phyloP scores from a whole-genome alignment of 2,797 vertebrate species.

The Lepidocolaptes lacrymiger region DNA sequence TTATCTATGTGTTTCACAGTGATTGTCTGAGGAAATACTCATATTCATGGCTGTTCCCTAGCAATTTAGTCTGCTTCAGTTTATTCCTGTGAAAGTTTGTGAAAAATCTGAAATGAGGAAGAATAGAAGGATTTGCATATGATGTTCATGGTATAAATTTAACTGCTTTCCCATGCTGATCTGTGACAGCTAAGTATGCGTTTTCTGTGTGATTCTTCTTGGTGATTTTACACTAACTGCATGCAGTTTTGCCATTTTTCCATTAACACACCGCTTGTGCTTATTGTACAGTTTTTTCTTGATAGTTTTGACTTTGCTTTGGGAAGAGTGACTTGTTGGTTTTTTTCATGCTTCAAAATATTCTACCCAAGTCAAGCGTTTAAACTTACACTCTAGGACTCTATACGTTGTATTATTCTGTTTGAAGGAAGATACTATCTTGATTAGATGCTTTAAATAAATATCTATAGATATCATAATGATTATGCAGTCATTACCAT shows the following conservation, averaged over 20 bases:
- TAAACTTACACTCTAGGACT: neutral
- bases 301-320: constrained; percentile 43
- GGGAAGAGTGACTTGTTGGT: neutral
- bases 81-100: constrained; percentile 38
- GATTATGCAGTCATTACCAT: neutral
- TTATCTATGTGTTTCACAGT: constrained; percentile 28
- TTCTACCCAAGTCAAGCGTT: neutral
- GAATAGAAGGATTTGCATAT: constrained; percentile 43
- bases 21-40: constrained; percentile 29
- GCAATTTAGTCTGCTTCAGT: neutral
- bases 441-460: neutral
- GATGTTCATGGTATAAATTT: constrained; percentile 25
- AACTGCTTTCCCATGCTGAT: constrained; percentile 60
- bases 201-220: constrained; percentile 64
- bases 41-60: neutral
- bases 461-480: neutral
- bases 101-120: constrained; percentile 70
- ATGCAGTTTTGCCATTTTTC: constrained; percentile 72
- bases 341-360: neutral
- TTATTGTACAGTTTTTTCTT: constrained; percentile 32
- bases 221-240: constrained; percentile 77
- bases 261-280: constrained; percentile 48
- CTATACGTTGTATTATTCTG: neutral
- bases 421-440: neutral
- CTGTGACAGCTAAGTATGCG: constrained; percentile 55